These are phyloP conservation scores for Platycnemis pennipes DNA, from an alignment of 2,888 invertebrate species.

Conservation along the genomic window DNA sequence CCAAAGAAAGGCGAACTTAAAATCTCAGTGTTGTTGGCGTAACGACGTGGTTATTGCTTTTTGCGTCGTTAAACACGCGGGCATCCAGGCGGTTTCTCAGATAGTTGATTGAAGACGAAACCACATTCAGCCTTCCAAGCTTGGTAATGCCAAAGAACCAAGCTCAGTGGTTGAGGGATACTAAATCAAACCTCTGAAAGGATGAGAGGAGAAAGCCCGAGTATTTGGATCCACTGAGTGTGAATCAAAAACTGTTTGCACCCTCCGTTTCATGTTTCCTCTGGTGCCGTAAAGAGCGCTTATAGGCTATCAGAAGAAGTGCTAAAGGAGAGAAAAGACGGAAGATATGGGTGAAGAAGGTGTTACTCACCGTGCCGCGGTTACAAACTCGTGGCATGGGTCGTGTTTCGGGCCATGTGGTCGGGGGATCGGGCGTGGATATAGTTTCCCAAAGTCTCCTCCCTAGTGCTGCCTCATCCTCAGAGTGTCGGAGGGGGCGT, in stretches of 20 bases:
- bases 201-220: neutral
- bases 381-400: neutral
- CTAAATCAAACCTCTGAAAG: neutral
- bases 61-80: no score
- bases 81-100: neutral
- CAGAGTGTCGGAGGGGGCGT: neutral
- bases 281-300: neutral
- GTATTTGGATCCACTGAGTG: neutral
- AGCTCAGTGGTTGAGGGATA: neutral
- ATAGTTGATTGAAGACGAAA: neutral
- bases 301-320: constrained; percentile 2
- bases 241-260: constrained; percentile 56
- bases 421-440: neutral
- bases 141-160: neutral
- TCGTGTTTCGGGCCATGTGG: neutral
- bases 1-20: no score
- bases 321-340: neutral
- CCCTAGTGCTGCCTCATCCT: neutral
- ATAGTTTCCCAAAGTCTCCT: neutral
- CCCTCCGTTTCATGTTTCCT: neutral
- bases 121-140: neutral
- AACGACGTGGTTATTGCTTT: no score
- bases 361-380: neutral
- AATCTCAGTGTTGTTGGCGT: no score
- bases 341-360: neutral